Evolutionary conservation across 2,797 vertebrate species (phyloP).

Genomic region (Lophius americanus): DNA sequence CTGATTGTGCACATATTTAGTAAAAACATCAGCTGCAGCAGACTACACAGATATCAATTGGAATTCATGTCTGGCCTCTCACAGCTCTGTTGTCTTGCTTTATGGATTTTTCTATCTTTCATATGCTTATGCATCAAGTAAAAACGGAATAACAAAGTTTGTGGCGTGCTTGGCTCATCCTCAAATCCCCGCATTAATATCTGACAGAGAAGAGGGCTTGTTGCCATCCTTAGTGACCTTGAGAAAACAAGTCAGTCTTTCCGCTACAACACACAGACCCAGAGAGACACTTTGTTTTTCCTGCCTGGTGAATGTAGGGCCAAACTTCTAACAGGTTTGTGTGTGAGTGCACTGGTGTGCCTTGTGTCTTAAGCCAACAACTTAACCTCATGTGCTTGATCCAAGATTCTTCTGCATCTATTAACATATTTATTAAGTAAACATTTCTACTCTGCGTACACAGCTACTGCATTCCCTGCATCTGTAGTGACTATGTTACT

Average conservation of each 20-base stretch:
- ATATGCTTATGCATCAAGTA: constrained; percentile 73
- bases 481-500: constrained; percentile 6
- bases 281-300: constrained; percentile 65
- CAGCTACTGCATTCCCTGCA: constrained; percentile 23
- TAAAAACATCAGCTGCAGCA: constrained; percentile 25
- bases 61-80: constrained; percentile 60
- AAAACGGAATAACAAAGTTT: constrained; percentile 69
- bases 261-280: constrained; percentile 38
- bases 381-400: constrained; percentile 15
- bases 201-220: constrained; percentile 58
- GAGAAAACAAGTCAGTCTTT: constrained; percentile 68
- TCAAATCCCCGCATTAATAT: constrained; percentile 62
- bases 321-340: constrained; percentile 43
- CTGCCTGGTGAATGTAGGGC: constrained; percentile 46
- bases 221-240: constrained; percentile 70
- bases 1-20: constrained; percentile 9
- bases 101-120: constrained; percentile 76
- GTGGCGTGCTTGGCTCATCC: constrained; percentile 45
- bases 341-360: not conserved
- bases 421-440: constrained; percentile 24
- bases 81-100: constrained; percentile 45
- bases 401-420: constrained; percentile 19
- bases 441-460: not conserved
- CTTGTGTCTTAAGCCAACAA: constrained; percentile 18
- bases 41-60: constrained; percentile 56